Evolutionary conservation across 2,113 vertebrate species (phyloP), one percentile per base, ranked within the genome.

Genomic region (Engraulis encrasicolus): DNA sequence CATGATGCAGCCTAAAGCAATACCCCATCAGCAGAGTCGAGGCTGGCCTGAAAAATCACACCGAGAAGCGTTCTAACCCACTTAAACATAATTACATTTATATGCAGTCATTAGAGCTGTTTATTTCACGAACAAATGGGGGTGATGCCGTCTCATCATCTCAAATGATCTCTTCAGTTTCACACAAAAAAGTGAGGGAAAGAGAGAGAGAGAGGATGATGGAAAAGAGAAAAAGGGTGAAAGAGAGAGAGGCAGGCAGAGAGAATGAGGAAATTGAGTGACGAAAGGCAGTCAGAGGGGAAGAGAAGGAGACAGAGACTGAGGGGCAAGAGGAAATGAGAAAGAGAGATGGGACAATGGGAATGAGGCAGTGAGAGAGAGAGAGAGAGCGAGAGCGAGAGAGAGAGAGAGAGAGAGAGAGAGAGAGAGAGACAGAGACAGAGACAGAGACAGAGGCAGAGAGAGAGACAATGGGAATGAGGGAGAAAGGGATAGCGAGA

Each of bases 111-210:
- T 34, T 74, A 34, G 66, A 31, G 23, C 27, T 34, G 66, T 31
- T 74, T 74, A 74, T 74, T 36, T 74, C 66, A 31, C 34, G 66
- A 34, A 74, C 66, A 74, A 74, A 74, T 74, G 23, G 7, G 1
- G 45, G 40, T n/a, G 48, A 50, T 50, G 48, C 5, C 11, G 45
- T 19, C 20, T 50, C 40, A 79, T 79, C 48, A 50, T 79, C 27
- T 49, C n/a, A 23, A 49, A 74, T 74, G 27, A 74, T 74, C 27
- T 74, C 31, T 74, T 71, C 61, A 71, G 14, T 71, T 71, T 31
- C 27, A 71, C 27, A 71, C 61, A 1, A 45, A 45, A 45, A 45
- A 45, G 40, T 9, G 15, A 71, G 2, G 61, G 27, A 34, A 52
- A 52, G 52, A 54, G 40, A 45, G 4, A 45, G 40, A 45, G 40